Conservation (phyloP, 2,888 invertebrate genomes). For the Octodonta nipae region DNA sequence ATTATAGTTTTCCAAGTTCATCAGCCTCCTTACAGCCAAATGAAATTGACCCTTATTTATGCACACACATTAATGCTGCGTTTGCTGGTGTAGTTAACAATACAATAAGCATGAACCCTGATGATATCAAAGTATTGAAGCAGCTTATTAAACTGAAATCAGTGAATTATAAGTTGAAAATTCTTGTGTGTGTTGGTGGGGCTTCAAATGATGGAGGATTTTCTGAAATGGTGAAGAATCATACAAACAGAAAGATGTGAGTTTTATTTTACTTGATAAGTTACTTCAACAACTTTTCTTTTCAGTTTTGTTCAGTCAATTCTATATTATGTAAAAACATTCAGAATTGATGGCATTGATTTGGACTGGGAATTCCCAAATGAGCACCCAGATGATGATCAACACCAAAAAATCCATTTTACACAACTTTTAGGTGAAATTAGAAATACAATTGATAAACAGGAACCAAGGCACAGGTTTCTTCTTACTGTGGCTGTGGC, state of each 20-base stretch:
- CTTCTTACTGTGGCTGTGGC: conserved; percentile 67
- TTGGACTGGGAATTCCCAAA: conserved; percentile 83
- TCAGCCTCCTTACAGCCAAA: conserved; percentile 21
- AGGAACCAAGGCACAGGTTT: conserved; percentile 40
- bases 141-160: conserved; percentile 39
- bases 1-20: conserved; percentile 47
- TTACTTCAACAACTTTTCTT: conserved; percentile 3
- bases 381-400: conserved; percentile 24
- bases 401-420: conserved; percentile 57
- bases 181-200: conserved; percentile 66
- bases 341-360: conserved; percentile 57
- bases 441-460: conserved; percentile 48
- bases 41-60: conserved; percentile 54
- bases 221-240: conserved; percentile 56
- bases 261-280: conserved; percentile 3
- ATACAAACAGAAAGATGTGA: conserved; percentile 50
- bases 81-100: conserved; percentile 54
- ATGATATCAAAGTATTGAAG: conserved; percentile 21
- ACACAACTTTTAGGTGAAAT: conserved; percentile 62
- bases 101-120: conserved; percentile 41
- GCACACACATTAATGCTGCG: conserved; percentile 73
- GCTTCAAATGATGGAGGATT: conserved; percentile 47
- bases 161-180: conserved; percentile 51
- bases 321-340: conserved; percentile 38
- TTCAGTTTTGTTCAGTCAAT: conserved; percentile 42